Conservation (phyloP, 2,797 vertebrate genomes). For the Sciurus vulgaris region DNA sequence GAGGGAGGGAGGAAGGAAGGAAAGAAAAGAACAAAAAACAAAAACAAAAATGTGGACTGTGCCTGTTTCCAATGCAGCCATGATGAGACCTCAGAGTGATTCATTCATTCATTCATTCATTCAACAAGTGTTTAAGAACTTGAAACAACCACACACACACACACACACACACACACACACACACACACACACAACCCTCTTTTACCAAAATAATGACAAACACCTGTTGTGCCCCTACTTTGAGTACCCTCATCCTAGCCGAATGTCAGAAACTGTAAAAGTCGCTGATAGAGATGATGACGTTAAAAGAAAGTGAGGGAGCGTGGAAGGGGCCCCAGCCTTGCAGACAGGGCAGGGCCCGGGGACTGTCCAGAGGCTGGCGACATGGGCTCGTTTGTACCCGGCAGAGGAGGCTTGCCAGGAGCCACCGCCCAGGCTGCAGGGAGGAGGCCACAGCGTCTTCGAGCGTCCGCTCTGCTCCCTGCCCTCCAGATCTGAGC, state of each 20-base stretch:
- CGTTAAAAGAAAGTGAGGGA: neutral
- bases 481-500: neutral
- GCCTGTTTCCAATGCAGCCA: neutral
- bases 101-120: neutral
- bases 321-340: no score
- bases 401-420: fast-evolving
- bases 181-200: neutral
- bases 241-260: neutral
- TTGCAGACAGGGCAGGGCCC: fast-evolving
- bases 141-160: neutral
- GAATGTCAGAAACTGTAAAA: neutral
- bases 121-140: neutral
- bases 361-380: neutral
- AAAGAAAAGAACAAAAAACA: no score
- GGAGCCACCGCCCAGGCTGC: neutral
- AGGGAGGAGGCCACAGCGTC: neutral
- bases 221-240: neutral
- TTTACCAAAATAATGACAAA: neutral
- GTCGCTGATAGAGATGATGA: neutral
- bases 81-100: fast-evolving
- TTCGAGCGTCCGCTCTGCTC: neutral
- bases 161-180: neutral
- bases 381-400: neutral
- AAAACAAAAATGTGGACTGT: neutral
- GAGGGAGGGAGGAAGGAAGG: no score